These are phyloP conservation scores for Diabrotica undecimpunctata DNA, from an alignment of 1,140 invertebrate species.

Conservation along the genomic window DNA sequence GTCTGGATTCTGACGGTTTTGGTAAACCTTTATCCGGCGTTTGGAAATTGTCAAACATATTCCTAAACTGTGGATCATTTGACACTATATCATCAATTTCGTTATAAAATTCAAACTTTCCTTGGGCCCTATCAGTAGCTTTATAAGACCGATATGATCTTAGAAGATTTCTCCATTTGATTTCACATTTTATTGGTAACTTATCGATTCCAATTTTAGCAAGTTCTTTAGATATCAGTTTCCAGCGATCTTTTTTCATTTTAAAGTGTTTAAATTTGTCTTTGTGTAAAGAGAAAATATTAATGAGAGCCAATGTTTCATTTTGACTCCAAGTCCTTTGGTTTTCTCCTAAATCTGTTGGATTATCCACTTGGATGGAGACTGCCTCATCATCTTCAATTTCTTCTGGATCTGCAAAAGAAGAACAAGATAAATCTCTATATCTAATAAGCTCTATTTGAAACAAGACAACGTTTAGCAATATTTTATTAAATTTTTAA, in stretches of 20 bases:
- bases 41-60: not conserved
- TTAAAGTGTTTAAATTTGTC: conserved; percentile 5
- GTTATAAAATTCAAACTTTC: conserved; percentile 8
- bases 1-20: not conserved
- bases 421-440: not conserved
- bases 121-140: not conserved
- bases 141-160: not conserved
- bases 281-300: conserved; percentile 9
- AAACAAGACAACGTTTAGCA: not conserved
- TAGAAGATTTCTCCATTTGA: conserved; percentile 4
- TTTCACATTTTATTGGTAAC: conserved; percentile 3
- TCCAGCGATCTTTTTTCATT: conserved; percentile 6
- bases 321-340: conserved; percentile 5
- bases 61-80: conserved; percentile 1
- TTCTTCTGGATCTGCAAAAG: not conserved
- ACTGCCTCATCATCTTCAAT: not conserved
- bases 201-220: conserved; percentile 8
- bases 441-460: not conserved
- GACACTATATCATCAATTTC: conserved; percentile 3
- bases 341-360: not conserved
- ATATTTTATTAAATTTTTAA: too few relatives aligned
- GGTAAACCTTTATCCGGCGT: not conserved
- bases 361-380: not conserved
- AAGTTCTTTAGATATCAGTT: not conserved
- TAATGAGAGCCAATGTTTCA: conserved; percentile 5